These are phyloP conservation scores for Caenorhabditis briggsae DNA, from an alignment of 1,140 invertebrate genomes.

Conservation along the genomic window DNA sequence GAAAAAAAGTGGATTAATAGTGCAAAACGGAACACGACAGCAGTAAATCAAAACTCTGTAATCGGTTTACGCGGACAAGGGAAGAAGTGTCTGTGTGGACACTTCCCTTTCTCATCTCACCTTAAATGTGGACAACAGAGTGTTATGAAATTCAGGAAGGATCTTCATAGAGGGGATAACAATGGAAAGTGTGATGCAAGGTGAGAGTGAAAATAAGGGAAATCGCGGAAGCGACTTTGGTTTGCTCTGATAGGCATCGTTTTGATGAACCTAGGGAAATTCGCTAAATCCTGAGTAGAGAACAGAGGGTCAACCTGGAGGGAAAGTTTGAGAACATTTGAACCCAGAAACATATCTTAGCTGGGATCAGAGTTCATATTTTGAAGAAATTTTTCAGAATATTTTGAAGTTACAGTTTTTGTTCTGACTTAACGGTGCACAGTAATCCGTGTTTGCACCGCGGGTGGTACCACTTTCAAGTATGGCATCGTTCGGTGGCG, in stretches of 20 bases:
- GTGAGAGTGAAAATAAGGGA: slow-evolving; percentile 20
- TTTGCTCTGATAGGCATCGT: background rate
- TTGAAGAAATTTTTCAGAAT: too few species aligned
- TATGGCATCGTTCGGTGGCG: too few species aligned
- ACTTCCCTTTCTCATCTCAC: slow-evolving; percentile 30
- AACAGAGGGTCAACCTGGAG: background rate
- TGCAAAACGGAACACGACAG: slow-evolving; percentile 44
- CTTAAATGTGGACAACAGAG: slow-evolving; percentile 3
- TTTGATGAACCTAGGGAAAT: background rate
- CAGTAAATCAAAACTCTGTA: slow-evolving; percentile 34
- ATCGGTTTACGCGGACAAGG: slow-evolving; percentile 41
- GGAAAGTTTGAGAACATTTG: background rate
- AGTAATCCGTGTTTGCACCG: too few species aligned
- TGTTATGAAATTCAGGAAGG: slow-evolving; percentile 23
- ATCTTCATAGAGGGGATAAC: slow-evolving; percentile 1
- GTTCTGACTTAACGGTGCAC: too few species aligned
- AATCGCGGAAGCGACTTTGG: background rate
- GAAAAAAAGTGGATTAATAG: slow-evolving; percentile 40
- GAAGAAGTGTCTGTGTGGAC: background rate
- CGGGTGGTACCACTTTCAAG: too few species aligned
- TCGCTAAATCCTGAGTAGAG: background rate
- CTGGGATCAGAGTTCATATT: too few species aligned
- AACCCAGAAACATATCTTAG: background rate
- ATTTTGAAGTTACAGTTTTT: too few species aligned
- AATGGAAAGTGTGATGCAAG: slow-evolving; percentile 46